Base-by-base conservation (phyloP, 2,113 vertebrate genomes). In the Charadrius vociferus region DNA sequence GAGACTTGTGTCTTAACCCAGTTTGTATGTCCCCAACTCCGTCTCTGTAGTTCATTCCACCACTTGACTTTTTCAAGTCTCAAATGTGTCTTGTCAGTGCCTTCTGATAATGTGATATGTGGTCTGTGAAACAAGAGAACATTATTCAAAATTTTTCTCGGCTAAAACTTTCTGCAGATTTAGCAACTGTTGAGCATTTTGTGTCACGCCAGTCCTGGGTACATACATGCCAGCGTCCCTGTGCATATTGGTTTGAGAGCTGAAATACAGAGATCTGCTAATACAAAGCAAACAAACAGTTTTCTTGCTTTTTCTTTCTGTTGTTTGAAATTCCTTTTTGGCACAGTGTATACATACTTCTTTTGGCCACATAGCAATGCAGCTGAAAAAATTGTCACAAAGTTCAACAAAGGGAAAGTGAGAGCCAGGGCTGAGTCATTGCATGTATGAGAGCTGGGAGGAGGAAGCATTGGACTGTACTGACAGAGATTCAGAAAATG, bases 401-500 rank as follows among this genome's bases (percentile, higher is more conserved):
- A 96, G 95, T 96, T 93, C 92, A 96, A 15, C 94, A 92, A 97
- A 95, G 92, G 91, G 93, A 98, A 97, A 96, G 91, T 96, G 95
- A 96, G 81, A 95, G 94, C 85, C 84, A 83, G 80, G 82, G 88
- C 93, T 96, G 91, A 95, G 79, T 96, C 94, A 93, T 30, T 96
- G 85, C 34, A 1, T 90, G 78, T 52, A 65, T 71, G 77, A 89
- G 95, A 94, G 95, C 39, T 63, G 61, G 70, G 73, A 80, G 74
- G 65, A 92, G 68, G 58, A 86, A 84, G 5, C 37, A 6, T 47
- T 81, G 58, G 58, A 53, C 81, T 88, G 30, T 50, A 65, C 75
- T 56, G 95, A 90, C 43, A 82, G 79, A 89, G 94, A 94, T 63
- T 39, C 88, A 91, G 65, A 97, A 97, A 97, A 80, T 80, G 81